Evolutionary conservation across 2,797 vertebrate species (phyloP), one percentile per base, ranked within the genome.

Genomic region (Characodon lateralis): DNA sequence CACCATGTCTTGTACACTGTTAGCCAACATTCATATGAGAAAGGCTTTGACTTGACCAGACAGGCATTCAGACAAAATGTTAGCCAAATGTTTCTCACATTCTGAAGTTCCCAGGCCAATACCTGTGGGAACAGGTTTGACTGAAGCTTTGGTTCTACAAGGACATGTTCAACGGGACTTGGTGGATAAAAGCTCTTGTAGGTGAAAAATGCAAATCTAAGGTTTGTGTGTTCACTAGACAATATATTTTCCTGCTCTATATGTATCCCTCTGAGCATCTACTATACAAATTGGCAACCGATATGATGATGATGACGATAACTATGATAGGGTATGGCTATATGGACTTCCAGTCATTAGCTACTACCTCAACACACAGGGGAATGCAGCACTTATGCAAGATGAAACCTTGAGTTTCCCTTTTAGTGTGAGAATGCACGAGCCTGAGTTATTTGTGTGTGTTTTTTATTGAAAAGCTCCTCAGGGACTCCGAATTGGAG

Each of bases 391-490:
- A 43, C 48, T 31, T 14, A 69, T 8, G 59, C 59, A 3, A 43
- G 72, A 58, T 75, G 53, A 85, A 71, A 70, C 66, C 41, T 68
- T 6, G 13, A 77, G 77, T 78, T 83, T 75, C 56, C 72, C 53
- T 70, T 77, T 79, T 39, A 53, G 69, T 68, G 73, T 50, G n/a
- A 43, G 70, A 26, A 24, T 59, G 39, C 39, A 35, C 51, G 41
- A 50, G 71, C 55, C 74, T 41, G 53, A 73, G 63, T 69, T 88
- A 81, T 88, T 84, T 82, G 71, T 78, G 72, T 66, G 68, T 61
- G 41, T 74, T 59, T 83, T 90, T 82, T 86, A 79, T 89, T 85
- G 80, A 76, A 87, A 85, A 83, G 71, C 86, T 88, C 88, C 89
- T 84, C n/a, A 66, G 87, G 86, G 86, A 88, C 82, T 82, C 72